A percentile compares a stretch with the other conserved stretches of the same genome.
These are phyloP conservation scores for Blastobasis lacticolella DNA, from an alignment of 2,888 invertebrate species.

Conservation along the genomic window DNA sequence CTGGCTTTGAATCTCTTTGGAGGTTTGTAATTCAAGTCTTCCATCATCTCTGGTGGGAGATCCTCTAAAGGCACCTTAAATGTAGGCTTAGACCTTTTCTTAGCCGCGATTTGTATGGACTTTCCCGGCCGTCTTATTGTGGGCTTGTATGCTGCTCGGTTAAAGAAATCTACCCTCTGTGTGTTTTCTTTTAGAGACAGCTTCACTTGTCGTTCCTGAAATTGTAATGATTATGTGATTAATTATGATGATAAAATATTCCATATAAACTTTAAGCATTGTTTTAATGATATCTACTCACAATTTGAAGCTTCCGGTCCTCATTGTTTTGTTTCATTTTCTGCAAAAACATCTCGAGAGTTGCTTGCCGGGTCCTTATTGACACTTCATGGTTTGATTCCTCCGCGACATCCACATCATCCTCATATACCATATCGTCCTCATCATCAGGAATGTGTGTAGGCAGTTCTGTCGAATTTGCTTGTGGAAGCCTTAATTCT, in stretches of 20 bases:
- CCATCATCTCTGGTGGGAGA: slow-evolving; percentile 23
- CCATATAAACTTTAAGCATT: background rate
- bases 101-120: slow-evolving; percentile 12
- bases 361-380: slow-evolving; percentile 28
- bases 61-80: slow-evolving; percentile 11
- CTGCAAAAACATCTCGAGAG: slow-evolving; percentile 36
- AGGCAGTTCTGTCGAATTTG: slow-evolving; percentile 20
- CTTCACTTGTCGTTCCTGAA: slow-evolving; percentile 38
- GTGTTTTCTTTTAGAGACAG: slow-evolving; percentile 29
- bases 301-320: slow-evolving; percentile 37
- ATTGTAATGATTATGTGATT: too few relatives aligned
- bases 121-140: background rate
- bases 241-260: background rate
- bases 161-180: slow-evolving; percentile 14
- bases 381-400: slow-evolving; percentile 37
- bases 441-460: slow-evolving; percentile 1
- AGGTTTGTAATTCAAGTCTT: slow-evolving; percentile 36
- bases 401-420: slow-evolving; percentile 16
- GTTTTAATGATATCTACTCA: slow-evolving; percentile 25
- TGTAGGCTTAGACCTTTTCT: slow-evolving; percentile 23
- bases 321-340: slow-evolving; percentile 40
- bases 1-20: slow-evolving; percentile 31
- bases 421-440: slow-evolving; percentile 8
- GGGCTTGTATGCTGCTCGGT: slow-evolving; percentile 29
- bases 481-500: slow-evolving; percentile 16